Evolutionary conservation across 1,140 invertebrate species (phyloP), one percentile per base, ranked within the genome.

Genomic region (Mercenaria mercenaria): DNA sequence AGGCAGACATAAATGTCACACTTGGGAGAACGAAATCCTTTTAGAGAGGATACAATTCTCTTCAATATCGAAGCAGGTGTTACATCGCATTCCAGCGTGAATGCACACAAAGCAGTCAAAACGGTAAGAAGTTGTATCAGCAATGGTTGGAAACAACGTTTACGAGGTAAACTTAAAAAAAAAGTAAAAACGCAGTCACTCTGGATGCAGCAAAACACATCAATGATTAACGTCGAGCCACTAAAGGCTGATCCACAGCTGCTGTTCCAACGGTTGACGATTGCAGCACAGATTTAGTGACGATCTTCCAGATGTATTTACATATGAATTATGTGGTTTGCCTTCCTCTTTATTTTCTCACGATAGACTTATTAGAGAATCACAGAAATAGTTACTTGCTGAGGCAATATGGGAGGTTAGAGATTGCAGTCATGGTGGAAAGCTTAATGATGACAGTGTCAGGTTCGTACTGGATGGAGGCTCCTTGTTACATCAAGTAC

Each of bases 31-130:
- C 52, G 81, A 41, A 83, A 83, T 59, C 81, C 81, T 56, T 83
- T 83, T 43, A 15, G 59, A 37, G 59, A 61, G 39, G 81, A 83
- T 41, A 13, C 81, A 2, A 29, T 39, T 43, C 43, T 83, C 29
- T 64, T 61, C 29, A 64, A 83, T 37, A 83, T 83, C 39, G 81
- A 83, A 67, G 67, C 56, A 34, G 37, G 81, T n/a, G 81, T 83
- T 3, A 67, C 81, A 6, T 39, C 81, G 41, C 23, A 83, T 43
- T 39, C 29, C n/a, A 64, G 29, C 4, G 81, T 67, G 23, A 83
- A 83, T 83, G 81, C 34, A 32, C 34, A 83, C 37, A 29, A 43
- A 15, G 81, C 52, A 4, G n/a, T 23, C 0, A 13, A 26, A 37
- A n/a, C 15, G 18, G 43, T 23, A 18, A 23, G 32, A 67, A 41